phyloP scores from a whole-genome alignment of 2,888 invertebrate species.

The Tortrix viridana region DNA sequence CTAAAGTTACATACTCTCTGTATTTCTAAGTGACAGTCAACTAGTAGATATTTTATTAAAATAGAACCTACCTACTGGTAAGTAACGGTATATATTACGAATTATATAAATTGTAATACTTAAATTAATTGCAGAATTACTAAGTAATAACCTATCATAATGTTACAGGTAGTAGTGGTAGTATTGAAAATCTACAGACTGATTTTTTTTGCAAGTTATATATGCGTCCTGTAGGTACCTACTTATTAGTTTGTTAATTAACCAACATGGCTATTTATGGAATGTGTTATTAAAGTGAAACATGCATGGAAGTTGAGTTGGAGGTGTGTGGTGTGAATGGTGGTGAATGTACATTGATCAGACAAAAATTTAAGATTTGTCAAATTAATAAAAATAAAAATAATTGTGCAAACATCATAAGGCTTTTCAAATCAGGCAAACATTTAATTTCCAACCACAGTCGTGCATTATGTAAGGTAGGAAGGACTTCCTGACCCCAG shows the following conservation, averaged over 20 bases:
- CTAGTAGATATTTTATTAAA: conserved; percentile 18
- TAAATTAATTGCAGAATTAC: neutral
- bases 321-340: conserved; percentile 47
- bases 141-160: conserved; percentile 2
- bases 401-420: conserved; percentile 69
- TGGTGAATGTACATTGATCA: conserved; percentile 55
- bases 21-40: conserved; percentile 22
- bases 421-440: conserved; percentile 66
- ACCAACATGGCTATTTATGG: conserved; percentile 33
- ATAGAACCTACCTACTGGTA: conserved; percentile 27
- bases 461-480: conserved; percentile 63
- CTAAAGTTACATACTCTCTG: conserved; percentile 17
- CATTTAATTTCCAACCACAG: conserved; percentile 69
- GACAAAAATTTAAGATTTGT: conserved; percentile 47
- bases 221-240: conserved; percentile 11
- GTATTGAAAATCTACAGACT: neutral
- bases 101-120: neutral
- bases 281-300: conserved; percentile 54
- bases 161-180: neutral
- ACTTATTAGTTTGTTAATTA: neutral
- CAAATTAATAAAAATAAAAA: conserved; percentile 48
- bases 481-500: conserved; percentile 42
- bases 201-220: conserved; percentile 6
- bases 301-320: conserved; percentile 67
- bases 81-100: conserved; percentile 2